Base-by-base conservation (phyloP, 2,888 invertebrate genomes). In the Melinaea menophilus region DNA sequence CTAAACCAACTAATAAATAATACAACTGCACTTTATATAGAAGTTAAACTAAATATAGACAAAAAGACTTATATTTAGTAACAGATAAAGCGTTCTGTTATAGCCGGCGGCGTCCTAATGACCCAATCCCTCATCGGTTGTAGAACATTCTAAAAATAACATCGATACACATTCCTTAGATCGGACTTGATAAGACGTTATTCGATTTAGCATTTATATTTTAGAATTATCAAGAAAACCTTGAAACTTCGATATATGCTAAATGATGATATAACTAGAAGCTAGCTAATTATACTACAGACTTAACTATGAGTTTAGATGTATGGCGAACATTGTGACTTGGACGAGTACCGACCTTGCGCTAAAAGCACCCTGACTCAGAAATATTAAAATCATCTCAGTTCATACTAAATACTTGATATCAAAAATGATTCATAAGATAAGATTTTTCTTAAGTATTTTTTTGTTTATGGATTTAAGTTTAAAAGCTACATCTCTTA, bases 21-120 rank as follows among this genome's bases (percentile, higher is more conserved):
- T 41, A 41, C 1, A 41, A 9, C 41, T 9, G 7, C 2, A 41
- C 7, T 9, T 2, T 9, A 9, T 41, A 9, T 33, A 34, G 58
- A 34, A 58, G n/a, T 33, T 3, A 45, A 45, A 3, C 5, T 45
- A 46, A 11, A 58, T 33, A 46, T 33, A 47, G 47, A 58, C 45
- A 45, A 13, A 45, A 31, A 13, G 12, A 22, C 31, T 3, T 31
- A 41, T 13, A n/a, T 12, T 46, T 47, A 58, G 58, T 31, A 34
- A 41, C 58, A 47, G 47, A 51, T 59, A 47, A 35, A 35, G 47
- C 12, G 58, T 35, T 31, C 31, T 9, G 58, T 22, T 51, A 47
- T 59, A 51, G 58, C 11, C 58, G 58, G 59, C 54, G 12, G 31
- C 51, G 51, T 35, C 37, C 55, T 55, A 59, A 55, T 59, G 31